Base-by-base conservation (phyloP, 2,888 invertebrate genomes). In the Cepaea hortensis region DNA sequence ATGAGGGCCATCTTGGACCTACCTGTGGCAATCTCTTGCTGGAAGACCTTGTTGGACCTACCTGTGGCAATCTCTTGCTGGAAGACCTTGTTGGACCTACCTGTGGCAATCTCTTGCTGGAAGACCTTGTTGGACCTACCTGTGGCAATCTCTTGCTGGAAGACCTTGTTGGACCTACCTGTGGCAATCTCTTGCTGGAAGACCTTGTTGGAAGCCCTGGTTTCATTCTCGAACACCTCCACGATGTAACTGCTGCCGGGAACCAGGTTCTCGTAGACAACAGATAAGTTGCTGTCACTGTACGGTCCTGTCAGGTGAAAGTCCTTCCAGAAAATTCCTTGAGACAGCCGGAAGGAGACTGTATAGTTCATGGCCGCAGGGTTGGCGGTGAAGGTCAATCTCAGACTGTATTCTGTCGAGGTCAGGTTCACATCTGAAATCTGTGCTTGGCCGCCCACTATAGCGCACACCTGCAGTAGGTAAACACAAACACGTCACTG, bases 161-260 rank as follows among this genome's bases (percentile, higher is more conserved):
- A 35, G 35, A 35, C 35, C 35, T 35, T 81, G 65, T 81, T 79
- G 2, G 79, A 87, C 90, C 84, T 86, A 91, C 91, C 89, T 81
- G 91, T 90, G 23, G 89, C 84, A 35, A 90, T 87, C 68, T 83
- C 72, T 11, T 88, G 61, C 46, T 83, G 70, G 70, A 87, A 90
- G 9, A 90, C 76, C 50, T 61, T 81, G 65, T 81, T 79, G 2
- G 81, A 86, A 83, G 87, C 76, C 61, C 20, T 61, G 62, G 88
- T 88, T 5, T 75, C 85, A 62, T 88, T 88, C 76, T 75, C 89
- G 81, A 68, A 91, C 68, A 87, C 89, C 85, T 48, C 88, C 75
- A 86, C 85, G 35, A 82, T 89, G 89, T 82, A 89, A 79, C 75
- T 89, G 87, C 80, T 76, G 0, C 91, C 91, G 9, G 91, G 90